Base-by-base conservation (phyloP, 2,888 invertebrate species). In the Strigamia transsilvanica region DNA sequence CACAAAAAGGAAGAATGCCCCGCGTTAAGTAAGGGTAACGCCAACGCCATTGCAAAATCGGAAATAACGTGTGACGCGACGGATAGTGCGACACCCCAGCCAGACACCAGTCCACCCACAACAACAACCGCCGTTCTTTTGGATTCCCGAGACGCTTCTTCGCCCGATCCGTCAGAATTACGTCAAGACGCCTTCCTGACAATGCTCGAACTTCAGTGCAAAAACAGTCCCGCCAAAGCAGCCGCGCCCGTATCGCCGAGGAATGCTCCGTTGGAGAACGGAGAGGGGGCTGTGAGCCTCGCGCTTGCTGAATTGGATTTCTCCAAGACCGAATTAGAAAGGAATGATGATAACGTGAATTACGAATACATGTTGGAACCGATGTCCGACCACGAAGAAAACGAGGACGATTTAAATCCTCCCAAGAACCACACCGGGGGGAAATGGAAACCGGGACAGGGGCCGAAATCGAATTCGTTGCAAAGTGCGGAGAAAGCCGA, bases 151-250 rank as follows among this genome's bases (percentile, higher is more conserved):
- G 46, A 46, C 46, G 46, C 15, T 46, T 13, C 87, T 4, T 79
- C 51, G 6, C 90, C 90, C 81, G 90, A 90, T 27, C 21, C 21
- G 2, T 92, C 92, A 85, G 91, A 90, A 80, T 89, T 94, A 5
- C 94, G 93, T 84, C 94, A 95, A 0, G 94, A 94, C 86, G 93
- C 95, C 6, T 96, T 96, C 88, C 96, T 96, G 86, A 94, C 93
- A 51, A 94, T 94, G 0, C 88, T 96, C 66, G 89, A 88, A 83
- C 86, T 88, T 15, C 88, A 88, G 84, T 87, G 88, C 83, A 81
- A 81, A 56, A 79, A 79, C 13, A 23, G 32, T 13, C 73, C 73
- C 9, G 21, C 73, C 13, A 79, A 79, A 79, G 79, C n/a, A 5
- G n/a, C 73, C 32, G 21, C 73, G 18, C 34, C 18, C 6, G 13